Percentiles rank a stretch among this genome's conserved stretches.
phyloP scores from a whole-genome alignment of 1,140 invertebrate genomes.

The Leptopilina boulardi region DNA sequence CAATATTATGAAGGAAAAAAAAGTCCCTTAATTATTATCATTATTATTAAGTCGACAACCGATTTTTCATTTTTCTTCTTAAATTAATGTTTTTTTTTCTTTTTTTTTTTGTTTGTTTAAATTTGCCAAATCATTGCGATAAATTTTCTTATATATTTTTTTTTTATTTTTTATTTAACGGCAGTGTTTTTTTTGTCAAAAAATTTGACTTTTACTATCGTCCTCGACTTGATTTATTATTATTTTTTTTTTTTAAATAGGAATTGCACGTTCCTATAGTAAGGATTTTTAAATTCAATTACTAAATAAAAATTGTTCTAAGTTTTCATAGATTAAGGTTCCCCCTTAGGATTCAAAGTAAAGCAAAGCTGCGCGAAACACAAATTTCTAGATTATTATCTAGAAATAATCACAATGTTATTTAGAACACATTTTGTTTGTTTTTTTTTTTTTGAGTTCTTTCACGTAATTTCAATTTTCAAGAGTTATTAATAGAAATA shows the following conservation, averaged over 20 bases:
- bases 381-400: not conserved
- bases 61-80: not conserved
- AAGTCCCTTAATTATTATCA: not conserved
- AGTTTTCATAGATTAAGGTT: not conserved
- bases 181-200: constrained; percentile 35
- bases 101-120: constrained; percentile 19
- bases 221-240: not conserved
- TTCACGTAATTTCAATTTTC: too few relatives aligned
- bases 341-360: not conserved
- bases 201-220: not conserved
- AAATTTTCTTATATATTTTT: constrained; percentile 17
- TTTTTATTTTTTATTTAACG: constrained; percentile 26
- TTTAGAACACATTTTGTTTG: not conserved
- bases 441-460: not conserved
- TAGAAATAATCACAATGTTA: not conserved
- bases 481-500: too few relatives aligned
- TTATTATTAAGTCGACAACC: not conserved
- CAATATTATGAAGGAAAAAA: constrained; percentile 25
- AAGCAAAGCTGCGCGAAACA: not conserved
- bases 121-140: constrained; percentile 18
- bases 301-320: not conserved
- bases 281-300: not conserved
- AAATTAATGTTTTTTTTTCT: not conserved
- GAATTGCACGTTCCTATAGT: constrained; percentile 52
- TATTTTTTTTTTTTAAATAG: constrained; percentile 22